phyloP scores from a whole-genome alignment of 1,140 invertebrate species.

The Plectrocnemia conspersa region DNA sequence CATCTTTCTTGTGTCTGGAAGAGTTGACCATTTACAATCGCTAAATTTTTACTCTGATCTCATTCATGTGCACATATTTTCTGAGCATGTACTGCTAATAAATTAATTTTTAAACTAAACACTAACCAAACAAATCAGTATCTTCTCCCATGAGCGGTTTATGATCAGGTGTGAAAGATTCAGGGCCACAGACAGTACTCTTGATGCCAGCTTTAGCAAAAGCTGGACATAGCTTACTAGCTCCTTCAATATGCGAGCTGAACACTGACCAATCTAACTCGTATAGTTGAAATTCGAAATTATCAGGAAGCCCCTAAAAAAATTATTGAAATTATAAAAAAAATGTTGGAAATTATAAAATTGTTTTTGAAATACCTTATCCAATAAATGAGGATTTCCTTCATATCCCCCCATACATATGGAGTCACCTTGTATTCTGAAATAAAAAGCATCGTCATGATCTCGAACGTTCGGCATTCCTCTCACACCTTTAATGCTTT shows the following conservation, averaged over 20 bases:
- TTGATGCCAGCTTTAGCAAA: conserved; percentile 73
- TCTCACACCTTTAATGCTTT: conserved; percentile 66
- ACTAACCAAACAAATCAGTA: conserved; percentile 51
- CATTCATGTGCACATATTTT: no score
- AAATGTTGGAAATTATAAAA: conserved; percentile 11
- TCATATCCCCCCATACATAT: conserved; percentile 86
- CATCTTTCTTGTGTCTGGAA: no score
- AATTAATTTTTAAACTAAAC: background rate
- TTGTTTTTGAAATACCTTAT: conserved; percentile 62
- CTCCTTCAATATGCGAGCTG: conserved; percentile 66
- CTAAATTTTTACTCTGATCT: conserved; percentile 33
- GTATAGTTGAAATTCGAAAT: conserved; percentile 77
- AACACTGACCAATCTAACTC: conserved; percentile 85
- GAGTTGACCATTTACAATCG: no score
- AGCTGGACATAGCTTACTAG: conserved; percentile 66
- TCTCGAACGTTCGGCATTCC: conserved; percentile 77
- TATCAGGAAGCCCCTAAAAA: conserved; percentile 54
- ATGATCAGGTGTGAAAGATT: conserved; percentile 87
- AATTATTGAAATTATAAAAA: conserved; percentile 6
- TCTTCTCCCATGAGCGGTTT: conserved; percentile 77
- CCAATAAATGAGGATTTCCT: conserved; percentile 72
- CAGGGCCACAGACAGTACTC: conserved; percentile 77
- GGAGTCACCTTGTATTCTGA: conserved; percentile 76
- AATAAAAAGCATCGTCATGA: conserved; percentile 78
- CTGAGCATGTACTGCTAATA: no score